These are phyloP conservation scores for Copsychus sechellarum DNA, from an alignment of 2,113 vertebrate genomes.

Conservation along the genomic window DNA sequence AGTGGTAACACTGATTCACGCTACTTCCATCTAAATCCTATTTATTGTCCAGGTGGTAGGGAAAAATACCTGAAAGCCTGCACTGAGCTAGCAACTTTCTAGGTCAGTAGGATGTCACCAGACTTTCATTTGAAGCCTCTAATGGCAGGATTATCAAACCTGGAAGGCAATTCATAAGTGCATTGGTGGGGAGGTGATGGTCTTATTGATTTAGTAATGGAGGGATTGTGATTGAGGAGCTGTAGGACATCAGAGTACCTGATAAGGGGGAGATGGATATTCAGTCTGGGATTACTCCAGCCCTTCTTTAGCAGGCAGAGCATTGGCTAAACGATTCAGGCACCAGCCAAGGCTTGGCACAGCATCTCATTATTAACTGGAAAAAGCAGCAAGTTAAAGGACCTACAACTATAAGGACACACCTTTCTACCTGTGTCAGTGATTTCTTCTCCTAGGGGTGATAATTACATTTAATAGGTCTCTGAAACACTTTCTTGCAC, in stretches of 20 bases:
- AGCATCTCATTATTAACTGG: background rate
- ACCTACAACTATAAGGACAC: background rate
- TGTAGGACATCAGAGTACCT: background rate
- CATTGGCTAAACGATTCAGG: background rate
- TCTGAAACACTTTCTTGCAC: background rate
- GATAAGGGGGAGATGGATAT: background rate
- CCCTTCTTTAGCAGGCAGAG: background rate
- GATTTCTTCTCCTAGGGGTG: background rate
- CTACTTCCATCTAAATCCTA: background rate
- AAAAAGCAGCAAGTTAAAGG: background rate
- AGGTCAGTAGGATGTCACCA: background rate
- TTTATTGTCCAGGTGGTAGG: background rate
- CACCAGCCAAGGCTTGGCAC: background rate
- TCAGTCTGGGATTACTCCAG: background rate
- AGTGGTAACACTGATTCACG: background rate
- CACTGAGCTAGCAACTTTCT: background rate
- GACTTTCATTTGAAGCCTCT: background rate
- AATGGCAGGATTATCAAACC: constrained; percentile 27
- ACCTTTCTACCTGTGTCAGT: background rate
- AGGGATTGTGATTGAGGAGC: constrained; percentile 19
- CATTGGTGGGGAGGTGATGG: background rate
- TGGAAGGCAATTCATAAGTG: constrained; percentile 12
- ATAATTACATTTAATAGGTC: background rate
- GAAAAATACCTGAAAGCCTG: background rate
- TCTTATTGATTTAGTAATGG: constrained; percentile 29